phyloP scores from a whole-genome alignment of 2,797 vertebrate genomes.

The Toxotes lorentzi region DNA sequence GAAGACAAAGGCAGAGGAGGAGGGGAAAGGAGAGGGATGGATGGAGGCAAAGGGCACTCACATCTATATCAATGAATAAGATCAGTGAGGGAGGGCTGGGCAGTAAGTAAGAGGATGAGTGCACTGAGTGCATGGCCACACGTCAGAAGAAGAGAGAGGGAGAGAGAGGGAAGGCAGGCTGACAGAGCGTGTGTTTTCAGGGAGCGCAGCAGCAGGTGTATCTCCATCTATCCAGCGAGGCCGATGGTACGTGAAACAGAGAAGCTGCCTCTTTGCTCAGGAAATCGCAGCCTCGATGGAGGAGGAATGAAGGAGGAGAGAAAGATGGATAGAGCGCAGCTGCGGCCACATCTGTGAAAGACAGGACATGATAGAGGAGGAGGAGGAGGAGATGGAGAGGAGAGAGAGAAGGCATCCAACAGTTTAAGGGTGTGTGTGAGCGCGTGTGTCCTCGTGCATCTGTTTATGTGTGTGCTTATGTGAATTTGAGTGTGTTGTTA shows the following conservation, averaged over 20 bases:
- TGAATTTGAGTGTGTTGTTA: slow-evolving; percentile 30
- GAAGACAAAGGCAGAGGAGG: slow-evolving; percentile 42
- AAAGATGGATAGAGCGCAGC: slow-evolving; percentile 68
- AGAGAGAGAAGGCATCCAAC: slow-evolving; percentile 52
- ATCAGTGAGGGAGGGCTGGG: slow-evolving; percentile 49
- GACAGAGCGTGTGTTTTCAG: slow-evolving; percentile 39
- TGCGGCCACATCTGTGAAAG: slow-evolving; percentile 70
- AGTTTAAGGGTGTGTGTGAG: slow-evolving; percentile 27
- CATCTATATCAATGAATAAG: slow-evolving; percentile 75
- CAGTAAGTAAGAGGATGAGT: slow-evolving; percentile 63
- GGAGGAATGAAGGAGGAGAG: slow-evolving; percentile 48
- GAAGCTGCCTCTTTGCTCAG: slow-evolving; percentile 56
- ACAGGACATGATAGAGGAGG: slow-evolving; percentile 59
- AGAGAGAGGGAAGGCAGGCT: slow-evolving; percentile 17
- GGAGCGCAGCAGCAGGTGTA: slow-evolving; percentile 53
- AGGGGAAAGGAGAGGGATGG: slow-evolving; percentile 44
- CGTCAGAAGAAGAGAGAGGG: slow-evolving; percentile 1
- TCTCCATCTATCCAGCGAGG: slow-evolving; percentile 41
- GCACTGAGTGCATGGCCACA: slow-evolving; percentile 35
- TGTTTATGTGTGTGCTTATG: slow-evolving; percentile 11
- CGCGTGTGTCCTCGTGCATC: slow-evolving; percentile 22
- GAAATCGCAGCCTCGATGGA: slow-evolving; percentile 49
- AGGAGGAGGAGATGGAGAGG: slow-evolving; percentile 44
- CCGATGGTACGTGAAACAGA: slow-evolving; percentile 33
- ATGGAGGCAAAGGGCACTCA: slow-evolving; percentile 63